Evolutionary conservation across 2,888 invertebrate species (phyloP).

Genomic region (Neoscelio sp.): DNA sequence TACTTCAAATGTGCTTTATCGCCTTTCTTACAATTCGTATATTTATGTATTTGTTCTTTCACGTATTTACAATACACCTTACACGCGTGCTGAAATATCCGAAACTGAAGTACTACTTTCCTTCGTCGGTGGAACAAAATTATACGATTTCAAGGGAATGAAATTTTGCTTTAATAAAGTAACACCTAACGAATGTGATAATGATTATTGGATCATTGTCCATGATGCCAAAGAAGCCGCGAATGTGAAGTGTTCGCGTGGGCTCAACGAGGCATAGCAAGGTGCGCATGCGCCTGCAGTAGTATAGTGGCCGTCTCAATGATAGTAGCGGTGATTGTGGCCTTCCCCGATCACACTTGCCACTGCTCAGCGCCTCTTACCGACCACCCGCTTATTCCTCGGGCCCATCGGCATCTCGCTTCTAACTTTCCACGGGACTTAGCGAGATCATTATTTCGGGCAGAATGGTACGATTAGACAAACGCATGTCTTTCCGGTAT

Average conservation of each 20-base stretch:
- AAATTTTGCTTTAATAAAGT: too few species aligned
- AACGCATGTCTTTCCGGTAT: slow-evolving; percentile 60
- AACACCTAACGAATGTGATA: slow-evolving; percentile 16
- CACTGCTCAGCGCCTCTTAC: slow-evolving; percentile 49
- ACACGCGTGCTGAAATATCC: too few species aligned
- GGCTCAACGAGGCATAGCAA: slow-evolving; percentile 78
- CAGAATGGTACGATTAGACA: slow-evolving; percentile 69
- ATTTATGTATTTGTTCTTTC: too few species aligned
- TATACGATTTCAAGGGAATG: too few species aligned
- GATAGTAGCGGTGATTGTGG: slow-evolving; percentile 64
- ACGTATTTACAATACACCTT: too few species aligned
- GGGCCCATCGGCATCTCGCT: slow-evolving; percentile 56
- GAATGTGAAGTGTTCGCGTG: slow-evolving; percentile 76
- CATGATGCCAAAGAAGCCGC: slow-evolving; percentile 74
- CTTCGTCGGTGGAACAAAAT: too few species aligned
- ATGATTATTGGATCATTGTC: slow-evolving; percentile 62
- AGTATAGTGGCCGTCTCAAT: slow-evolving; percentile 51
- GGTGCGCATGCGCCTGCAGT: slow-evolving; percentile 72
- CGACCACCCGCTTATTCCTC: slow-evolving; percentile 56
- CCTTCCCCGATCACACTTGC: slow-evolving; percentile 50
- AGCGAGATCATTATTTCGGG: slow-evolving; percentile 72
- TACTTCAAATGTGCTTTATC: too few species aligned
- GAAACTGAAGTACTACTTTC: too few species aligned
- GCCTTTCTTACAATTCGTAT: too few species aligned
- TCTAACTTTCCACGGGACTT: slow-evolving; percentile 65